These are phyloP conservation scores for Lonchura striata DNA, from an alignment of 2,113 vertebrate species.

Conservation along the genomic window DNA sequence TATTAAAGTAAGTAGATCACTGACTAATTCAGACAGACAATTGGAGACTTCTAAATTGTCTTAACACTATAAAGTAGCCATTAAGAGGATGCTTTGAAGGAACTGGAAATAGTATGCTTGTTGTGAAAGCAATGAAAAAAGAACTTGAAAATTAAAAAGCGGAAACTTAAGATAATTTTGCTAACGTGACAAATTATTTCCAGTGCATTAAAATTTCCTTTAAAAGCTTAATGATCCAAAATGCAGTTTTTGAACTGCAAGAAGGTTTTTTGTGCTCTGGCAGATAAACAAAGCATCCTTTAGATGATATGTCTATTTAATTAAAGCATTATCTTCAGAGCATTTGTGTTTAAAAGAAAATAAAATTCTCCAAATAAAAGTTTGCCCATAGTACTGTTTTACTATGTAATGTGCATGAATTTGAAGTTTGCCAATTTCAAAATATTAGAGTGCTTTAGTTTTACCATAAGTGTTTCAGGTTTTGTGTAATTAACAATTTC, in stretches of 20 bases:
- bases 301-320: not conserved
- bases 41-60: slow-evolving; percentile 5
- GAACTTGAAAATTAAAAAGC: not conserved
- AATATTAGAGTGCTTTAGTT: not conserved
- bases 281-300: not conserved
- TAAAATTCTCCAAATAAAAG: not conserved
- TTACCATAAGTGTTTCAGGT: not conserved
- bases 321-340: not conserved
- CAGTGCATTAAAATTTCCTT: not conserved
- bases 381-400: not conserved
- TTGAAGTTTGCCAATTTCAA: not conserved
- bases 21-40: not conserved
- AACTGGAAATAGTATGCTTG: not conserved
- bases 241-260: not conserved
- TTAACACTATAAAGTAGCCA: not conserved
- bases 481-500: slow-evolving; percentile 32
- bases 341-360: not conserved
- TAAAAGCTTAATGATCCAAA: not conserved
- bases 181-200: not conserved
- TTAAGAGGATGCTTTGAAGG: slow-evolving; percentile 1
- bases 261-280: not conserved
- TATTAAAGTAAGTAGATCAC: not conserved
- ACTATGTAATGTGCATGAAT: not conserved
- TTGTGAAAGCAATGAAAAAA: not conserved
- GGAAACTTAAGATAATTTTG: not conserved